Base-by-base conservation (phyloP, 1,140 invertebrate species). In the Euura lappo region DNA sequence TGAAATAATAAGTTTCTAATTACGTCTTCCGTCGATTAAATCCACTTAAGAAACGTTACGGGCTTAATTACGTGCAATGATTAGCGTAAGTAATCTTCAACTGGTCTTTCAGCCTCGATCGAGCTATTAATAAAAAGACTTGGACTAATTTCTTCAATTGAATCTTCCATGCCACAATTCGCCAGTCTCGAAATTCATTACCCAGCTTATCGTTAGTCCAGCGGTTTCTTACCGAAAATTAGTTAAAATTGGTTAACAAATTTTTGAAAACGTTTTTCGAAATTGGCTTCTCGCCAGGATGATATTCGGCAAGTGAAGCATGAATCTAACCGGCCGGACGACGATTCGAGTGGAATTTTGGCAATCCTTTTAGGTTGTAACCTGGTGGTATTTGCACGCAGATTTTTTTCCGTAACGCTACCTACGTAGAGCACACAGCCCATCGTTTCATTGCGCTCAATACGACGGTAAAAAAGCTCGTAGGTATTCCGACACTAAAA, bases 401-500 rank as follows among this genome's bases (percentile, higher is more conserved):
- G 71, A 73, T 65, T 60, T 74, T 76, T 73, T 72, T 69, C 73
- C 70, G 68, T 73, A 66, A 64, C 65, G 28, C 65, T 69, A 70
- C 71, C 77, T 72, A 65, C 68, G 75, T 6, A 71, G 60, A 76
- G 72, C 71, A 76, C 74, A 77, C 78, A 73, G 79, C 78, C 79
- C 81, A 79, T 80, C 82, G 79, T 84, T 84, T 84, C 81, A 83
- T 83, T 80, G 81, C 81, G 80, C 82, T 84, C 84, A 80, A 83
- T 83, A 84, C 77, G 78, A 77, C 74, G 77, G 79, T 83, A 83
- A 85, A 83, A 83, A 83, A 84, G 83, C 78, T 81, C 77, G 78
- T 80, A 79, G 78, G 80, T 78, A 83, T 83, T 28, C 78, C 80
- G 84, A 85, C 83, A 87, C 83, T 85, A 87, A 87, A 86, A 86